phyloP scores from a whole-genome alignment of 2,113 vertebrate species.

The Motacilla tschutschensis region DNA sequence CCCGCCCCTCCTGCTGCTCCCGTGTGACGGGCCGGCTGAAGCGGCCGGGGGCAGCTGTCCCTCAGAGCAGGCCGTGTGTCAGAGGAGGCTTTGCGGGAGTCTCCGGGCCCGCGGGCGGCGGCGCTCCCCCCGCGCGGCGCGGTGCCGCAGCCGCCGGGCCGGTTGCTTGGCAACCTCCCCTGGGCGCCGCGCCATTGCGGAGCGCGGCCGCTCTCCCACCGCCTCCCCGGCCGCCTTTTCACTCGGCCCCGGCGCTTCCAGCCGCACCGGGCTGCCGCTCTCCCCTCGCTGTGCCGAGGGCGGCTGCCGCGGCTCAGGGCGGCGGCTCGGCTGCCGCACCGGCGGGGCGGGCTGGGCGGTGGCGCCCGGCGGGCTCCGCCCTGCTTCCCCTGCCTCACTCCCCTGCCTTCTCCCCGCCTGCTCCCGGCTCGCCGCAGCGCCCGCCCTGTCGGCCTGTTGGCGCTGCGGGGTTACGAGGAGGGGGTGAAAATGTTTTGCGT shows the following conservation, averaged over 20 bases:
- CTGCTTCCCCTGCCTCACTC: background rate
- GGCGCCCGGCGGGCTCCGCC: background rate
- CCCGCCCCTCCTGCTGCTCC: background rate
- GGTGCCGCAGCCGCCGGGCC: slow-evolving; percentile 49
- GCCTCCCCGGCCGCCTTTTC: background rate
- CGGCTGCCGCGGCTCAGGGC: background rate
- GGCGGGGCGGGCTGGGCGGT: too few species aligned
- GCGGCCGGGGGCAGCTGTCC: background rate
- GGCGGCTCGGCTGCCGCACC: background rate
- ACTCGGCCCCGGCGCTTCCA: background rate
- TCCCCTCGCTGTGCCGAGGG: rapidly evolving
- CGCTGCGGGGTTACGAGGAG: background rate
- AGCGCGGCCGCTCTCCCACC: background rate
- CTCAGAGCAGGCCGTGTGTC: background rate
- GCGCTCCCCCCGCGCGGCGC: background rate
- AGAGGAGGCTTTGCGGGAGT: background rate
- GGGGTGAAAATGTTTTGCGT: rapidly evolving
- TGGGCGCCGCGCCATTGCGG: slow-evolving; percentile 26
- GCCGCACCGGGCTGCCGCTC: background rate
- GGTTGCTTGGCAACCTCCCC: slow-evolving; percentile 60
- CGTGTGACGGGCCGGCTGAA: background rate
- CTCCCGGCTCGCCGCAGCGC: background rate
- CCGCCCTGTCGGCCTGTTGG: rapidly evolving
- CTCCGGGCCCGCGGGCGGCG: background rate
- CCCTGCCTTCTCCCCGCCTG: rapidly evolving